Conservation (phyloP, 2,888 invertebrate genomes). For the Sialis fuliginosa region DNA sequence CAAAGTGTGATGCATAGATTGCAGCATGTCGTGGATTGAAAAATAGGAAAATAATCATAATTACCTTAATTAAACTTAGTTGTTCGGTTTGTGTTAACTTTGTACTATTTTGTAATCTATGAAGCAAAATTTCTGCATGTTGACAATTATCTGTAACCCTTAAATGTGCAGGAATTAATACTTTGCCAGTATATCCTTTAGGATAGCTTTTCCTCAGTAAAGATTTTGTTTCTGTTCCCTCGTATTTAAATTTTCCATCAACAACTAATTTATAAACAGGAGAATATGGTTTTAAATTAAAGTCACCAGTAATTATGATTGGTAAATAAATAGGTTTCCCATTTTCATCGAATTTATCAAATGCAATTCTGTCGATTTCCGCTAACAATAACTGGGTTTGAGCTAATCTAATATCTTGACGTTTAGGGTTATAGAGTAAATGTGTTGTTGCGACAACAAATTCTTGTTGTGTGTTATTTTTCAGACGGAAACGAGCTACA, state of each 20-base stretch:
- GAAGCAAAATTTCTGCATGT: constrained; percentile 16
- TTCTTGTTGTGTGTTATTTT: constrained; percentile 26
- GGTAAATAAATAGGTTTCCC: constrained; percentile 38
- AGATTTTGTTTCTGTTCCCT: constrained; percentile 19
- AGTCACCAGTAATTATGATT: constrained; percentile 80
- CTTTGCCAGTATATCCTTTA: constrained; percentile 11
- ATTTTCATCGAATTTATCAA: constrained; percentile 19
- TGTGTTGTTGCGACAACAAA: constrained; percentile 86
- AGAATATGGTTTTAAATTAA: constrained; percentile 67
- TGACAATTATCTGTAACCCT: constrained; percentile 30
- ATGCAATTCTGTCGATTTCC: constrained; percentile 66
- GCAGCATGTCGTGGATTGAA: too few species aligned
- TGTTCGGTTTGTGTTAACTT: constrained; percentile 14
- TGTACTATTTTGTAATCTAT: constrained; percentile 11
- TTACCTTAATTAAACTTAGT: constrained; percentile 17
- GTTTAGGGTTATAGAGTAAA: constrained; percentile 75
- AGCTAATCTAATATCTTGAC: constrained; percentile 78
- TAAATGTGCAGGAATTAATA: constrained; percentile 20
- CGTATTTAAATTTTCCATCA: constrained; percentile 35
- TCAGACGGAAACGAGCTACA: constrained; percentile 52
- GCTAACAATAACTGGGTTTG: constrained; percentile 72
- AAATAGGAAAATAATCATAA: background rate
- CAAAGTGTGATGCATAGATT: too few species aligned
- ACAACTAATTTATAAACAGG: constrained; percentile 51
- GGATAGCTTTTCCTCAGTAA: constrained; percentile 7